Evolutionary conservation across 1,140 invertebrate species (phyloP), one percentile per base, ranked within the genome.

Genomic region (Samia ricini): DNA sequence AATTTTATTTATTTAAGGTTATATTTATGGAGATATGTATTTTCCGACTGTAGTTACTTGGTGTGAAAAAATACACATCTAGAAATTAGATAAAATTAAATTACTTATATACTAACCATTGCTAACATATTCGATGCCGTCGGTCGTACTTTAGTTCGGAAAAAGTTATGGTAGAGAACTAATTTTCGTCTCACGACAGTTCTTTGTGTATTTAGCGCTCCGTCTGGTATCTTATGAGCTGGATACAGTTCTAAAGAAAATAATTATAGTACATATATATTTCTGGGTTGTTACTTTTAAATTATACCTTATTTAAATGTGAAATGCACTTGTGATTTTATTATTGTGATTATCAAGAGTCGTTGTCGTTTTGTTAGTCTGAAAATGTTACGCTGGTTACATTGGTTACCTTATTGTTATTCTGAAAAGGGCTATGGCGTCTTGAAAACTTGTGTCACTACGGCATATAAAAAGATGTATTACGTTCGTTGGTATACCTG

Each of bases 111-210:
- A 63, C 88, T 89, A 89, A 97, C 95, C 96, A 97, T 96, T 66
- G 92, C 80, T 18, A 96, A 88, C 95, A 97, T 97, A 83, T 97
- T 95, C n/a, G 94, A 91, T 4, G 95, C 95, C 18, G 92, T 86
- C 0, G 96, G 96, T 57, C 92, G 86, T 18, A 97, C 96, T 77
- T 93, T 93, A 1, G 93, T 92, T 50, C 96, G 91, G 81, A 96
- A 96, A 74, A 93, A 95, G 82, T 97, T 96, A 84, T 96, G 95
- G 77, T 94, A 94, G 7, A 93, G 87, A 0, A 95, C 93, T 61
- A 96, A 95, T 89, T 95, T 95, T 70, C 92, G 91, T 73, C 93
- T 92, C 7, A 95, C 93, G 63, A 92, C 92, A 60, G 91, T 83
- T 68, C 91, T 91, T 57, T 83, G 81, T 0, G 95, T 92, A 26